Evolutionary conservation across 2,888 invertebrate species (phyloP), one percentile per base, ranked within the genome.

Genomic region (Tanaodytes sp.): DNA sequence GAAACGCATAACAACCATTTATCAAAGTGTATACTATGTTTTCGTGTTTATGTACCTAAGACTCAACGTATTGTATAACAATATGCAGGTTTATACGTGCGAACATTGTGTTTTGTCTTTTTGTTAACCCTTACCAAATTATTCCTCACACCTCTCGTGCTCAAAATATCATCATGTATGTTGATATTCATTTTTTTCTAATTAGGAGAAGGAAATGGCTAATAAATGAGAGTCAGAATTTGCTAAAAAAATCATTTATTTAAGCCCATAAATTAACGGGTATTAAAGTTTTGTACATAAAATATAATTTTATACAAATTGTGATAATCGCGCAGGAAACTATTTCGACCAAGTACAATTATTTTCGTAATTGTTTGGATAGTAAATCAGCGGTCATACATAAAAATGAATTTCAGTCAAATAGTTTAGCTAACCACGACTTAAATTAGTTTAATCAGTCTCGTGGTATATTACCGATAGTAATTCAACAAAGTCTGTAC

Each of bases 241-340:
- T 23, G 8, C 23, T 82, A 82, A 74, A 83, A 83, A 83, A 82
- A 82, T 82, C 79, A 80, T 83, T 83, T 83, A 83, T 82, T 80
- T 73, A 75, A 73, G 66, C 73, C 74, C 73, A 45, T 78, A 16
- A 20, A 58, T 9, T 43, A 40, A 55, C 23, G 55, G 45, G 55
- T 52, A 70, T 66, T 63, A 74, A 72, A 69, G 68, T 72, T 81
- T 80, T 82, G 80, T 82, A 82, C 81, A 83, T 63, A 78, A 72
- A 77, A 74, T 74, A 72, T 74, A 72, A 62, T 71, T 67, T 76
- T 82, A 78, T 81, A 82, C 80, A 83, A 80, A 79, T 80, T 79
- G 75, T 71, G 48, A 55, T 23, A 33, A 33, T 55, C 59, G 40
- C 43, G 58, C 19, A 37, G 20, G n/a, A 58, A 49, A 58, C 23